These are phyloP conservation scores for Camponotus vicinus DNA, from an alignment of 1,140 invertebrate genomes.

Conservation along the genomic window DNA sequence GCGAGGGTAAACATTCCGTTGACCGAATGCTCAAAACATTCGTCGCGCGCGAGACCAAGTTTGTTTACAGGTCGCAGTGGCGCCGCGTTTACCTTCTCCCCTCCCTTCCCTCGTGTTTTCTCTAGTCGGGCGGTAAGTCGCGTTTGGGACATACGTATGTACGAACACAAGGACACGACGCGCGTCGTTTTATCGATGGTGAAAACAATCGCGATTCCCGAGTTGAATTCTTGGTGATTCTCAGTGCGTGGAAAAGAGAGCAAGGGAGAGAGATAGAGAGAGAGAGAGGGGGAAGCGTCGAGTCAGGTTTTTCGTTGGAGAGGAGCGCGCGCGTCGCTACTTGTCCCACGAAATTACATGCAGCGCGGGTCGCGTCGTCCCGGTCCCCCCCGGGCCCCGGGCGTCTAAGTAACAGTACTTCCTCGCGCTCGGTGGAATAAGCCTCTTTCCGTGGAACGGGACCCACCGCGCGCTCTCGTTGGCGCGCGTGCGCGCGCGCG, in stretches of 20 bases:
- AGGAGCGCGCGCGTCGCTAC: not conserved
- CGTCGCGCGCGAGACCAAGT: constrained; percentile 7
- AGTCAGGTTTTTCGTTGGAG: too few relatives aligned
- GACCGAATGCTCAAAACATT: not conserved
- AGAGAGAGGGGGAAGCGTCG: not conserved
- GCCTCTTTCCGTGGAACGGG: constrained; percentile 78
- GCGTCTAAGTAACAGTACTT: constrained; percentile 80
- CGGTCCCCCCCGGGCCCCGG: constrained; percentile 61
- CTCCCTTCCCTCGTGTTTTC: not conserved
- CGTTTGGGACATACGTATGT: not conserved
- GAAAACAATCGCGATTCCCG: not conserved
- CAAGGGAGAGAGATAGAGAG: not conserved
- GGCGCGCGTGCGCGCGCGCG: constrained; percentile 28
- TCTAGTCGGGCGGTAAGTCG: constrained; percentile 19
- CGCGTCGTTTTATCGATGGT: not conserved
- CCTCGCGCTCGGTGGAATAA: constrained; percentile 71
- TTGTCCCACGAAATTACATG: constrained; percentile 27
- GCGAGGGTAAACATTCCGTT: not conserved
- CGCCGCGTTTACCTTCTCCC: constrained; percentile 7
- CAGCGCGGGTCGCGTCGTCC: constrained; percentile 39
- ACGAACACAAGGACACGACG: not conserved
- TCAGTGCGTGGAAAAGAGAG: not conserved
- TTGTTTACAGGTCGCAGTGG: constrained; percentile 50
- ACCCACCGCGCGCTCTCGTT: constrained; percentile 69
- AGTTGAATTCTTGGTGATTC: not conserved